Evolutionary conservation across 1,140 invertebrate genomes (phyloP).

Genomic region (Cotesia typhae): DNA sequence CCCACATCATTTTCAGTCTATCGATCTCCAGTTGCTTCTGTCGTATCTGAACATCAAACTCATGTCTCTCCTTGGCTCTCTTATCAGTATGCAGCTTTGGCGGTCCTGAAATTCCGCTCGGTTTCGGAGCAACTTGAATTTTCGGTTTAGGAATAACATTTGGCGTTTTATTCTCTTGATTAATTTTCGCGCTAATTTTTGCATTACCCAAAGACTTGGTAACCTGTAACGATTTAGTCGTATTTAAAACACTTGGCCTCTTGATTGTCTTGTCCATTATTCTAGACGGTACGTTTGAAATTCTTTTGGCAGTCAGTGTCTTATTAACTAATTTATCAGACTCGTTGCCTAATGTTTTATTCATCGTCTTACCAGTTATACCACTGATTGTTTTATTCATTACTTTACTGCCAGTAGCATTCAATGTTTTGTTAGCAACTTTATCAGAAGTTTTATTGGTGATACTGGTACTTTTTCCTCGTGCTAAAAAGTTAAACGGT

Average conservation of each 20-base stretch:
- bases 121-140: neutral
- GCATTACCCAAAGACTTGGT: neutral
- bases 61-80: slow-evolving; percentile 41
- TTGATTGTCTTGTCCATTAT: neutral
- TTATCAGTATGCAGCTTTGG: slow-evolving; percentile 41
- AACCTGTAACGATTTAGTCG: neutral
- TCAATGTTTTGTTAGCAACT: neutral
- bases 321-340: neutral
- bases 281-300: neutral
- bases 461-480: neutral
- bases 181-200: neutral
- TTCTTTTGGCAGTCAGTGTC: neutral
- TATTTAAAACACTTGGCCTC: neutral
- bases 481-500: slow-evolving; percentile 18
- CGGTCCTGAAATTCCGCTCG: neutral
- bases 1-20: slow-evolving; percentile 30
- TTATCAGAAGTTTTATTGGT: neutral
- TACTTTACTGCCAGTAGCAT: too few relatives aligned
- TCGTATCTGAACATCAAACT: slow-evolving; percentile 43
- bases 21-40: slow-evolving; percentile 42
- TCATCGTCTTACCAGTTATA: too few relatives aligned
- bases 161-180: slow-evolving; percentile 12
- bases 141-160: slow-evolving; percentile 3
- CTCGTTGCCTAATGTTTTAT: too few relatives aligned
- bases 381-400: too few relatives aligned